Base-by-base conservation (phyloP, 2,888 invertebrate genomes). In the Panopea generosa region DNA sequence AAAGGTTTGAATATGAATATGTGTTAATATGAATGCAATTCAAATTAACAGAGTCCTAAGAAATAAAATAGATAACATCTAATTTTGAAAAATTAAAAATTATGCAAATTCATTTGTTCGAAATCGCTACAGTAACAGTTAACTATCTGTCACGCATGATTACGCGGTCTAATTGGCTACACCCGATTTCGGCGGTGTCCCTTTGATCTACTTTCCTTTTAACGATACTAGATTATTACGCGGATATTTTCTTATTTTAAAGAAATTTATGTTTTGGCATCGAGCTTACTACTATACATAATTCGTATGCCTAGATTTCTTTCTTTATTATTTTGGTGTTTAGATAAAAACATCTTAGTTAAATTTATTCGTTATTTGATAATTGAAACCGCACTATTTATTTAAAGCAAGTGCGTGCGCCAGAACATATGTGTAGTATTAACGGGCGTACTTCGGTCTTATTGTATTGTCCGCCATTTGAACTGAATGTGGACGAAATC, bases 391-490 rank as follows among this genome's bases (percentile, higher is more conserved):
- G 83, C 22, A 82, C 81, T 84, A 77, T 60, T 81, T 83, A 61
- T 49, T 57, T 18, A 49, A 60, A 75, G 70, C 78, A 78, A 79
- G 80, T 77, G 80, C 83, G 72, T 66, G 88, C 88, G 89, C 83
- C 89, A 76, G 85, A 81, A 84, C 80, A 82, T 81, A 81, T 80
- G 85, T 82, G 74, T 63, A 69, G 61, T 83, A 81, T 78, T 77
- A 77, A 82, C 79, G 83, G 79, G 88, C 86, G 80, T 81, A 82
- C 81, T 57, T 63, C 87, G 89, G 90, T 85, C 87, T 85, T 88
- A 88, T 89, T 90, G 89, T 89, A 84, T 88, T 86, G 84, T 89
- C 90, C 90, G 90, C 90, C 90, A 89, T 90, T 90, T 84, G 86
- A 88, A 86, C 85, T 81, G 82, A 83, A 82, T 69, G 86, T 84